A percentile compares a stretch with the other conserved stretches of the same genome.
Evolutionary conservation across 2,113 vertebrate species (phyloP).

Genomic region (Thamnophis sirtalis): DNA sequence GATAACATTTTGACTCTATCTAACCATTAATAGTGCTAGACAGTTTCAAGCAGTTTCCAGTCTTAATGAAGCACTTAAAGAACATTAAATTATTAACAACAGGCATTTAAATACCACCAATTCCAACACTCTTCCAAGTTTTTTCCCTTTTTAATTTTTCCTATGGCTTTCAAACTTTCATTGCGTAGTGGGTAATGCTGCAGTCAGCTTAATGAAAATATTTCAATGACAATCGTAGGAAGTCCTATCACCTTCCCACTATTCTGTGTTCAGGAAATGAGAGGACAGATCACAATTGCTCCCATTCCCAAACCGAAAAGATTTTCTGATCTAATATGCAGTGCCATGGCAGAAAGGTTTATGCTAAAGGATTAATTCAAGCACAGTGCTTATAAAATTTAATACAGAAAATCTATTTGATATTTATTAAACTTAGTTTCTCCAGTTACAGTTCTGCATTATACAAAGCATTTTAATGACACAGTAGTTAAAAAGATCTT

Average conservation of each 20-base stretch:
- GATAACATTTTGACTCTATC: background rate
- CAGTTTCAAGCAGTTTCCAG: slow-evolving; percentile 14
- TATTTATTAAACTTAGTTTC: slow-evolving; percentile 87
- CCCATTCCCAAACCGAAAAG: background rate
- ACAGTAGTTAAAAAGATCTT: slow-evolving; percentile 86
- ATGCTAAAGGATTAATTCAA: background rate
- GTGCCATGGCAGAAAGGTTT: background rate
- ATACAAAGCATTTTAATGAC: slow-evolving; percentile 87
- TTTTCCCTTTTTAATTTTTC: background rate
- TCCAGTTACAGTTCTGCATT: slow-evolving; percentile 87
- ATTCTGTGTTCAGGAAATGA: background rate
- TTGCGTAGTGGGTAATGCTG: background rate
- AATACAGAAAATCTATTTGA: slow-evolving; percentile 87
- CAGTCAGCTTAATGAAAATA: background rate
- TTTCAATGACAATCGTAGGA: background rate
- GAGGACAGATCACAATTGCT: background rate
- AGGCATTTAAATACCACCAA: background rate
- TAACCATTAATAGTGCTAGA: rapidly evolving
- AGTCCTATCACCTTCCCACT: background rate
- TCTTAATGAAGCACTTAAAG: background rate
- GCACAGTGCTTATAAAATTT: slow-evolving; percentile 61
- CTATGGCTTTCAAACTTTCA: background rate
- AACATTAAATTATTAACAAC: background rate
- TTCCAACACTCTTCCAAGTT: background rate
- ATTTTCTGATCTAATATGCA: background rate